phyloP scores from a whole-genome alignment of 92 coral and sea anemone species.

The Phymanthus crucifer region DNA sequence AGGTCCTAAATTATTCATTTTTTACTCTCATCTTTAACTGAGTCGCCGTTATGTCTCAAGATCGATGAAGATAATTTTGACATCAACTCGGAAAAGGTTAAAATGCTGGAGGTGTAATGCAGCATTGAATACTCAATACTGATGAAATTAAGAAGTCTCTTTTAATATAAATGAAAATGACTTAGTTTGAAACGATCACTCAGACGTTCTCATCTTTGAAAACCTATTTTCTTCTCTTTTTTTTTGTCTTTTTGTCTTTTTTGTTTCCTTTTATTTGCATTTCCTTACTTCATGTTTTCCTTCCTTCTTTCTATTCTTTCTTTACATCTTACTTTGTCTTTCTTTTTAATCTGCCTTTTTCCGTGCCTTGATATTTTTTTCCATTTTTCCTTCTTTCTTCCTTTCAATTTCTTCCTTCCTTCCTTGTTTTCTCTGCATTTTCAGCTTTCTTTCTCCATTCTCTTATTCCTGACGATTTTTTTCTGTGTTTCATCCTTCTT shows the following conservation, averaged over 20 bases:
- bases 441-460: background rate
- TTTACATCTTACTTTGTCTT: background rate
- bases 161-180: no score
- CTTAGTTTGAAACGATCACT: no score
- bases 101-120: background rate
- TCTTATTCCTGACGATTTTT: no score
- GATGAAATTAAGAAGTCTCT: no score
- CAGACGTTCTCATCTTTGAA: background rate
- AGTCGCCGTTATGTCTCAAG: conserved; percentile 7
- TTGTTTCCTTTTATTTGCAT: no score
- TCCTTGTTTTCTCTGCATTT: background rate
- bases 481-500: no score
- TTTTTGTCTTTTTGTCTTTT: background rate
- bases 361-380: no score
- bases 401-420: background rate
- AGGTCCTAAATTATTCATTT: background rate
- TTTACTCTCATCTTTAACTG: background rate
- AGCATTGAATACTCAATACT: no score
- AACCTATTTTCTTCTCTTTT: background rate
- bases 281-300: background rate
- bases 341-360: background rate
- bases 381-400: background rate
- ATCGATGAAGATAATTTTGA: background rate
- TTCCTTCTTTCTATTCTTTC: conserved; percentile 1
- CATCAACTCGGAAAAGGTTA: background rate